These are phyloP conservation scores for Electrona antarctica DNA, from an alignment of 2,113 vertebrate genomes.

Conservation along the genomic window DNA sequence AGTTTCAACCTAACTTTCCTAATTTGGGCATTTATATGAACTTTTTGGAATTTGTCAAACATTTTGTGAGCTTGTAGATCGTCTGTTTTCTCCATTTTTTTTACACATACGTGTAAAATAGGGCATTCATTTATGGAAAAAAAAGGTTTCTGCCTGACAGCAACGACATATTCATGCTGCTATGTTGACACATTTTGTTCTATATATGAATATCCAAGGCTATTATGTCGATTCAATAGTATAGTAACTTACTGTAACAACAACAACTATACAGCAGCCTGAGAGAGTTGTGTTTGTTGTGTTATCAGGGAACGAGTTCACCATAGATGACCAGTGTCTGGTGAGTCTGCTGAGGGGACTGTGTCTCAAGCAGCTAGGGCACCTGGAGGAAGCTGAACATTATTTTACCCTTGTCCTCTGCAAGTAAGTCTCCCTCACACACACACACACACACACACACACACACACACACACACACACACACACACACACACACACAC, in stretches of 20 bases:
- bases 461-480: not conserved
- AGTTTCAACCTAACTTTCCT: no score
- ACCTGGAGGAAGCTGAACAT: conserved; percentile 87
- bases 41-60: no score
- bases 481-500: not conserved
- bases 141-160: no score
- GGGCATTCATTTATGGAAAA: no score
- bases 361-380: conserved; percentile 93
- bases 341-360: conserved; percentile 92
- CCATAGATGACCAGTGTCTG: conserved; percentile 90
- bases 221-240: not conserved
- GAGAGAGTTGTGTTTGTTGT: not conserved
- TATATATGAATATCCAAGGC: no score
- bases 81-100: no score
- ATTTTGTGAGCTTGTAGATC: no score
- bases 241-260: not conserved
- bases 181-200: no score
- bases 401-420: conserved; percentile 91
- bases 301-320: conserved; percentile 84
- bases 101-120: no score
- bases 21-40: no score
- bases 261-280: not conserved
- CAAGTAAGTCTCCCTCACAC: conserved; percentile 82
- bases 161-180: no score
- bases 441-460: not conserved